These are phyloP conservation scores for Plestiodon gilberti DNA, from an alignment of 2,113 vertebrate species.

Conservation along the genomic window DNA sequence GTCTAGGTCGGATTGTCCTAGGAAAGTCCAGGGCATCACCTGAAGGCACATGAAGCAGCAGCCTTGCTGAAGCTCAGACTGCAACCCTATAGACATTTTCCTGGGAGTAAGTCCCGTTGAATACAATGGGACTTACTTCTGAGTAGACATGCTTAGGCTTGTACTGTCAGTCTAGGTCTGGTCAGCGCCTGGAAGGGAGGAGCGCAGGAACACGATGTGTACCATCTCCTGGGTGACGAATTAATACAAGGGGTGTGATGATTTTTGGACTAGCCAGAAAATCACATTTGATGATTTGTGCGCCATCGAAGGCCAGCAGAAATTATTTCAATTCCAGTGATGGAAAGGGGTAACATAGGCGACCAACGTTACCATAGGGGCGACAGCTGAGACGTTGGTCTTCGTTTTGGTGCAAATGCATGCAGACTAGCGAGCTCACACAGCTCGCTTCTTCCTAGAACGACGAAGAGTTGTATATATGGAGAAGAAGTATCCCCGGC, in stretches of 20 bases:
- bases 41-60: neutral
- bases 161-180: too few relatives aligned
- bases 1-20: too few relatives aligned
- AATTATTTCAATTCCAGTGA: neutral
- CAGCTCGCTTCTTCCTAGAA: neutral
- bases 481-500: neutral
- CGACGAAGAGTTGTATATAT: too few relatives aligned
- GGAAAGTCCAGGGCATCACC: neutral
- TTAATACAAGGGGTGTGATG: too few relatives aligned
- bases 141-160: too few relatives aligned
- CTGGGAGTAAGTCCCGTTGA: too few relatives aligned
- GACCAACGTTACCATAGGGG: neutral
- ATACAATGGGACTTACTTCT: too few relatives aligned
- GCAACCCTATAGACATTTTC: too few relatives aligned
- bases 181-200: too few relatives aligned
- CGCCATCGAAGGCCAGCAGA: neutral
- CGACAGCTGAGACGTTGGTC: neutral
- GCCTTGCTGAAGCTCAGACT: neutral
- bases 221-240: neutral
- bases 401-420: neutral
- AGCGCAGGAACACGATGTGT: neutral
- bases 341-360: neutral
- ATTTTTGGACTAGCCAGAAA: too few relatives aligned
- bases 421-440: neutral
- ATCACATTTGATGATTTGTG: too few relatives aligned